Evolutionary conservation across 2,113 vertebrate genomes (phyloP), one percentile per base, ranked within the genome.

Genomic region (Phaethornis superciliosus): DNA sequence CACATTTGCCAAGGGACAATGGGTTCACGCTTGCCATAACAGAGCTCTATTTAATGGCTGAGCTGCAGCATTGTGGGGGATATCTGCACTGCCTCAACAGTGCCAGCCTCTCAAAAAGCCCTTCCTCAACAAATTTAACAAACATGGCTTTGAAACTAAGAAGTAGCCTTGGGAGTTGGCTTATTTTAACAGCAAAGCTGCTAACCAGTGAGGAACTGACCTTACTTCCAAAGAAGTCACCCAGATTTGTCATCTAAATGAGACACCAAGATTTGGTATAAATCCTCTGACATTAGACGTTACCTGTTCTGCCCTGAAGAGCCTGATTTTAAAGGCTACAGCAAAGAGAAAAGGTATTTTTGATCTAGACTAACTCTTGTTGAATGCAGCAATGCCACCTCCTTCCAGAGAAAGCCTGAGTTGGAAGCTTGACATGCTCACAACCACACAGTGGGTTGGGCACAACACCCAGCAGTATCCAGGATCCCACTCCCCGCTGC

Each of bases 81-180:
- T 35, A 56, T 14, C 58, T n/a, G 55, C 49, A 35, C 40, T 2
- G 4, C 46, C 56, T 42, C 33, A 55, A 32, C 19, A 7, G 26
- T 15, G 37, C 30, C 0, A 1, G n/a, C 21, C 54, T 69, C 75
- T 35, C 5, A 71, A 93, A 93, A 82, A 52, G 58, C 44, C 5
- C 3, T 14, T 68, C 78, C 67, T 28, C 54, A n/a, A 78, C 35
- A 58, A 40, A 69, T 37, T 32, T 12, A 78, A 78, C 63, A 70
- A 72, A 59, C 13, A 22, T 0, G 0, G n/a, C 22, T 14, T 52
- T 63, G 55, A 59, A 42, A 47, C 26, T 55, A 20, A 0, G 0
- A 28, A 85, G 32, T 4, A 4, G 21, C 22, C 68, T 30, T 44
- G 3, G 10, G 6, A 32, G 54, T 81, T 5, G 42, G 3, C 16